A percentile compares a stretch with the other conserved stretches of the same genome.
phyloP scores from a whole-genome alignment of 2,113 vertebrate species.

The Neotragus moschatus region DNA sequence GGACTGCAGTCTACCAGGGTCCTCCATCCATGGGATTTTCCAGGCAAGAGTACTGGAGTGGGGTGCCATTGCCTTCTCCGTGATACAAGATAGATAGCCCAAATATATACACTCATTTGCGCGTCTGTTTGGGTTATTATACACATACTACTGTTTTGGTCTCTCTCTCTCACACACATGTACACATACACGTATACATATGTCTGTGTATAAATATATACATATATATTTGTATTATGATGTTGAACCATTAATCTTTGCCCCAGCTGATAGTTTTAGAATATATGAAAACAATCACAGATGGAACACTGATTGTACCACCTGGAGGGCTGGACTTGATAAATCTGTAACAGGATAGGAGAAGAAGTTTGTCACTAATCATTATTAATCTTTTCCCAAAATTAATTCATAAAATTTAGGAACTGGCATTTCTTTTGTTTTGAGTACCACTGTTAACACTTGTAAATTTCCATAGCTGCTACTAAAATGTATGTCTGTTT shows the following conservation, averaged over 20 bases:
- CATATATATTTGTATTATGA: background rate
- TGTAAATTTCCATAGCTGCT: background rate
- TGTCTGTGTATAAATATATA: background rate
- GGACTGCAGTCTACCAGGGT: no score
- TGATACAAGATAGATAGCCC: background rate
- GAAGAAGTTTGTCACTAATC: slow-evolving; percentile 42
- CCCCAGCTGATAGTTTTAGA: background rate
- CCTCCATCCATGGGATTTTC: no score
- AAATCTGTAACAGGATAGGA: slow-evolving; percentile 47
- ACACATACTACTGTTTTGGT: background rate
- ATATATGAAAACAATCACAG: slow-evolving; percentile 33
- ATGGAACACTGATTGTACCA: slow-evolving; percentile 32
- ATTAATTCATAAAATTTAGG: background rate
- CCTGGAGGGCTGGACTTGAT: slow-evolving; percentile 51
- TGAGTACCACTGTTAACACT: background rate
- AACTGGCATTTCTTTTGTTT: background rate
- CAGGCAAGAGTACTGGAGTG: no score
- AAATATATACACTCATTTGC: background rate
- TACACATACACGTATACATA: background rate
- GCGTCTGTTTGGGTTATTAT: background rate
- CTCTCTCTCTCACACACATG: background rate
- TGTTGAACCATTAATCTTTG: background rate
- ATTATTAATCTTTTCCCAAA: slow-evolving; percentile 20
- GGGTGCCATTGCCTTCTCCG: no score
- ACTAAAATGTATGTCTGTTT: background rate